Evolutionary conservation across 2,797 vertebrate genomes (phyloP), one percentile per base, ranked within the genome.

Genomic region (Enteromius fasciolatus): DNA sequence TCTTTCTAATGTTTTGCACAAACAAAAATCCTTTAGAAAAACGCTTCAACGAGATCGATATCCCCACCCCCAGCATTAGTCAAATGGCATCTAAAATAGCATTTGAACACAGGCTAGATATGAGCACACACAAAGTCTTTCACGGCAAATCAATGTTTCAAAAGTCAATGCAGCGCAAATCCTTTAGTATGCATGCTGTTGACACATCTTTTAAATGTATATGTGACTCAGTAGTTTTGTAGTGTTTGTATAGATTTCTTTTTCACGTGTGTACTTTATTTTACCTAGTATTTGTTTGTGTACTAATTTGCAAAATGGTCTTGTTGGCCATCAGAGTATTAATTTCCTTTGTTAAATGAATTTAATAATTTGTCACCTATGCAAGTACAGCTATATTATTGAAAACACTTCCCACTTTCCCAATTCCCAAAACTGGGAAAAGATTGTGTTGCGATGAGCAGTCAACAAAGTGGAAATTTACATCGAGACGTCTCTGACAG

Each of bases 11-110:
- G 61, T 78, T 63, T 50, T 54, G 33, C 57, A 63, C 54, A 20
- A 72, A 36, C n/a, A 73, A 70, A 73, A 73, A 57, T 75, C 52
- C 31, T 59, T 75, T 75, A 59, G 52, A 41, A 59, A 80, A 81
- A 25, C n/a, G 28, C 41, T 73, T 74, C 20, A 39, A 2, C 46
- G 64, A 52, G 68, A 64, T 81, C 79, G 50, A 81, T 81, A 63
- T 41, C 10, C 11, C 52, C 23, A 72, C 23, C 5, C 33, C 18
- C 10, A 72, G 25, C 57, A 54, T 68, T 54, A 79, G 64, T 68
- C 77, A 54, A 79, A 80, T 61, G 4, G 28, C 54, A 48, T 57
- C 64, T 78, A 64, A 66, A 36, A 59, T 54, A 69, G 50, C 48
- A 39, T 79, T 79, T 69, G 50, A 79, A 44, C 33, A 57, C 50